Evolutionary conservation across 1,140 invertebrate genomes (phyloP).

Genomic region (Euborellia annulipes): DNA sequence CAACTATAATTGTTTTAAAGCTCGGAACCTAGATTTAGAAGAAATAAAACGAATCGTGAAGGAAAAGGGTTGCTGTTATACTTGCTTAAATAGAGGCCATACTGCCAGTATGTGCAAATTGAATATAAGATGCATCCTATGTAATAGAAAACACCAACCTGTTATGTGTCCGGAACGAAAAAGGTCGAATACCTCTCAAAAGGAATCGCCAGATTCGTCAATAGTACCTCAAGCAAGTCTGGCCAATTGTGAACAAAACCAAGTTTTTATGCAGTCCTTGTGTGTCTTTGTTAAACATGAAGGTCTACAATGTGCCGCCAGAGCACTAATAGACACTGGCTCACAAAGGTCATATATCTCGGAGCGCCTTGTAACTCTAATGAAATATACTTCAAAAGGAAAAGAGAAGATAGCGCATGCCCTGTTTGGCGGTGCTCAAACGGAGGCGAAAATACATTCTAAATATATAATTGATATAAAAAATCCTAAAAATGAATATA

Average conservation of each 20-base stretch:
- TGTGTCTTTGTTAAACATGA: not conserved
- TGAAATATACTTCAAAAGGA: not conserved
- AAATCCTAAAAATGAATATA: not conserved
- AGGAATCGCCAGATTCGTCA: not conserved
- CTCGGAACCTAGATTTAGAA: slow-evolving; percentile 9
- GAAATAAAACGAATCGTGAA: slow-evolving; percentile 13
- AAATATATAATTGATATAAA: not conserved
- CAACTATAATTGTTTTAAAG: slow-evolving; percentile 9
- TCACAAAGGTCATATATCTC: slow-evolving; percentile 7
- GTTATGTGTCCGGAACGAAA: slow-evolving; percentile 13
- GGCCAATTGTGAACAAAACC: too few species aligned
- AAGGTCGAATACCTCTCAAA: too few species aligned
- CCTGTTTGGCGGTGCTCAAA: slow-evolving; percentile 1
- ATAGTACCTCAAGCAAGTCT: not conserved
- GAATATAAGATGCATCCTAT: slow-evolving; percentile 12
- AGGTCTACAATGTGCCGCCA: not conserved
- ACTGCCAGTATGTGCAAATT: slow-evolving; percentile 4
- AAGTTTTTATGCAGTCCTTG: slow-evolving; percentile 9
- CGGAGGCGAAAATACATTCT: slow-evolving; percentile 2
- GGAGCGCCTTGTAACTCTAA: not conserved
- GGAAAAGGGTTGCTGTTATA: slow-evolving; percentile 1
- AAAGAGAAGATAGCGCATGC: not conserved
- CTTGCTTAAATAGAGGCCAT: too few species aligned
- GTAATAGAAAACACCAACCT: slow-evolving; percentile 7
- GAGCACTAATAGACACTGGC: slow-evolving; percentile 10